A percentile compares a stretch with the other conserved stretches of the same genome.
Conservation (phyloP, 2,888 invertebrate genomes). For the Pristionchus exspectatus region DNA sequence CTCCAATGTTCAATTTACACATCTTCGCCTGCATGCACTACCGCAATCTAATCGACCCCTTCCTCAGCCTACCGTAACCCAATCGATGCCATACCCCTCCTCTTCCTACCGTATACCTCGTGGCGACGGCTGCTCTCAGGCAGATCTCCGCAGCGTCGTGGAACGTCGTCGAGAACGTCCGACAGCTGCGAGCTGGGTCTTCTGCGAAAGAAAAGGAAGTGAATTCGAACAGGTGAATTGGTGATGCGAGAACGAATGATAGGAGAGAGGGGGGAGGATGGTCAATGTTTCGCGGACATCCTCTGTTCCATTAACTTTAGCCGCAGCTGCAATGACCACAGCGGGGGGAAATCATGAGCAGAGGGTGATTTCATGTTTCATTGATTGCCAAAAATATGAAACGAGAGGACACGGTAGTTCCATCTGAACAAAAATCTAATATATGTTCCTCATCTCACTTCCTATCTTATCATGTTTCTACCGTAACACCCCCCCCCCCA, state of each 20-base stretch:
- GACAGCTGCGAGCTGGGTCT: constrained; percentile 41
- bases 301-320: no score
- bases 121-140: constrained; percentile 40
- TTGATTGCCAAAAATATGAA: no score
- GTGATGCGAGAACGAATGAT: not conserved
- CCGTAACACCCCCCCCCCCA: not conserved
- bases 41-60: not conserved
- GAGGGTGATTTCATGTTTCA: not conserved
- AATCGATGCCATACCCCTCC: no score
- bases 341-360: not conserved
- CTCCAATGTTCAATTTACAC: not conserved
- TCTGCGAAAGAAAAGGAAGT: not conserved
- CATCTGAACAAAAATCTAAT: no score
- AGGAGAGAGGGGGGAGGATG: not conserved
- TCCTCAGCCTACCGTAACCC: no score
- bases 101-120: constrained; percentile 42
- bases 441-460: no score
- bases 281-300: not conserved
- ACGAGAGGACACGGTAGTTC: no score
- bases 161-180: constrained; percentile 53
- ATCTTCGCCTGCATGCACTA: not conserved
- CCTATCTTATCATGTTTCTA: no score
- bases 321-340: no score
- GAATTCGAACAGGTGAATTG: not conserved
- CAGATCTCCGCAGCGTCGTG: constrained; percentile 58